Base-by-base conservation (phyloP, 2,797 vertebrate species). In the Lates japonicus region DNA sequence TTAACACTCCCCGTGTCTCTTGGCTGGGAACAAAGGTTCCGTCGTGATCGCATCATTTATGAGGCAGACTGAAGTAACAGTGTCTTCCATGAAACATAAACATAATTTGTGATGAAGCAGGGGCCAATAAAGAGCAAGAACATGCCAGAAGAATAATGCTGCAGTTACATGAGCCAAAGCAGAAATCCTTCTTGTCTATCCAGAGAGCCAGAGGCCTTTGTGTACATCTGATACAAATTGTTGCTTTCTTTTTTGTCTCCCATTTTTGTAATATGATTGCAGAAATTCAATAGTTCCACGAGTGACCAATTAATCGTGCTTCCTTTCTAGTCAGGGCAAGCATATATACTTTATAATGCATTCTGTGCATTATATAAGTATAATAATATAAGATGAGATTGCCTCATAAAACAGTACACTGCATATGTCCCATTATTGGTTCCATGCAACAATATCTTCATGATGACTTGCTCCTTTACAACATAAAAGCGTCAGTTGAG, bases 21-120 rank as follows among this genome's bases (percentile, higher is more conserved):
- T 88, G 83, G 81, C 88, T 4, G 16, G 17, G 73, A 84, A 86
- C 83, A 87, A 73, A 86, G 76, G 51, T 19, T 75, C 29, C 10
- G 25, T 84, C 76, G 20, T n/a, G n/a, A n/a, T n/a, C n/a, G 41
- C 58, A 39, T 79, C 66, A 76, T 77, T 84, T 80, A 74, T 35
- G 52, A 68, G 39, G 17, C 76, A 22, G 57, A 37, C 41, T 5
- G 20, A 67, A 81, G 72, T 39, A 60, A 65, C 78, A 52, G 22
- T 22, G 60, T 76, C 78, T 77, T 58, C 48, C 62, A 69, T 49
- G 62, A 71, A 67, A 66, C 42, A 65, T 77, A 74, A 84, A 82
- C 61, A 70, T 76, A 79, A 86, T 82, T 75, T 83, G 70, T 73
- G 66, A 80, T 57, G 52, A 31, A 76, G 68, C 52, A n/a, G 55